Evolutionary conservation across 1,140 invertebrate species (phyloP).

Genomic region (Lepidurus packardi): DNA sequence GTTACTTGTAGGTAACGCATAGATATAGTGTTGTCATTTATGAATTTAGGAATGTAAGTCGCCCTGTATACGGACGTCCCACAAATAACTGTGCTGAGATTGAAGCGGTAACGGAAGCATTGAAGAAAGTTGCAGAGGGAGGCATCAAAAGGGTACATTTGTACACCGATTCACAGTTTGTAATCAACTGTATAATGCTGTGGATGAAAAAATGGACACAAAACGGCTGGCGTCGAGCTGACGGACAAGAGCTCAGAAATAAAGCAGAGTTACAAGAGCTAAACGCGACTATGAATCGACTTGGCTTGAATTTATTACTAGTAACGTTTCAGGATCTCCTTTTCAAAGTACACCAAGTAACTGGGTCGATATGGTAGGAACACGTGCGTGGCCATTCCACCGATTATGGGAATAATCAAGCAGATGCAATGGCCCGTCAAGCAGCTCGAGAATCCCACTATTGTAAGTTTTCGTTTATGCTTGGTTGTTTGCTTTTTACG

Average conservation of each 20-base stretch:
- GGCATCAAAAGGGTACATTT: constrained; percentile 65
- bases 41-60: constrained; percentile 65
- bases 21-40: constrained; percentile 34
- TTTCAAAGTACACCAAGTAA: too few relatives aligned
- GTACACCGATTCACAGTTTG: constrained; percentile 85
- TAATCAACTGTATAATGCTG: constrained; percentile 79
- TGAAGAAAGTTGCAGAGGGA: constrained; percentile 43
- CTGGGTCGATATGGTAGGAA: too few relatives aligned
- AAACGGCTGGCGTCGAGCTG: constrained; percentile 69
- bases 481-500: too few relatives aligned
- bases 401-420: too few relatives aligned
- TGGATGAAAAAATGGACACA: constrained; percentile 85
- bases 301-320: too few relatives aligned
- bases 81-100: constrained; percentile 97
- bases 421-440: too few relatives aligned
- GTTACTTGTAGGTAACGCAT: constrained; percentile 26
- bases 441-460: too few relatives aligned
- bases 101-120: constrained; percentile 77
- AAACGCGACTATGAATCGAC: constrained; percentile 52
- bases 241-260: constrained; percentile 74
- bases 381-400: too few relatives aligned
- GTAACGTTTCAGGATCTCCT: too few relatives aligned
- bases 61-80: constrained; percentile 67
- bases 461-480: too few relatives aligned
- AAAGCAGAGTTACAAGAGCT: constrained; percentile 72